Conservation (phyloP, 1,140 invertebrate genomes). For the Micrasema minimum region DNA sequence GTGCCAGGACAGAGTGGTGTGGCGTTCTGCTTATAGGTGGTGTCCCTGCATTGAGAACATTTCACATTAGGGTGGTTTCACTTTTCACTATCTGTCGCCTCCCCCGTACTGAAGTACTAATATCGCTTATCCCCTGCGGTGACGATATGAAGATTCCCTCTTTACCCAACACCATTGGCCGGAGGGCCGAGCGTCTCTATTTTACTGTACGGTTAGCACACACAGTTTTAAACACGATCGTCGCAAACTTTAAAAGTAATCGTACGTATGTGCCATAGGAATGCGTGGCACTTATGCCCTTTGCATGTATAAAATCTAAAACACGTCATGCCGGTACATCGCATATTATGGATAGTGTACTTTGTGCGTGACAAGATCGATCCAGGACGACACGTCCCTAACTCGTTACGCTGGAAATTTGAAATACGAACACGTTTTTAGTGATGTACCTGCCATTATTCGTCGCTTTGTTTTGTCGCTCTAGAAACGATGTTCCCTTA, state of each 20-base stretch:
- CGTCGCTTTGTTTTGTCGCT: neutral
- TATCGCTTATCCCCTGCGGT: constrained; percentile 17
- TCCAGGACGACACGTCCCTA: constrained; percentile 1
- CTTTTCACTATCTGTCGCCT: neutral
- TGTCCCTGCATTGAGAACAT: neutral
- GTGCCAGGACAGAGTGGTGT: neutral
- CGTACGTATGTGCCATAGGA: no score
- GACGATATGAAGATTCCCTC: constrained; percentile 9
- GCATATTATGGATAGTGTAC: neutral
- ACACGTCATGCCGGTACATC: no score
- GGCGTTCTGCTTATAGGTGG: neutral
- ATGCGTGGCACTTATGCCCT: no score
- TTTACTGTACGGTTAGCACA: no score
- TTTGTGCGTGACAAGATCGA: constrained; percentile 12
- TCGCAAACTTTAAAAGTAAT: no score
- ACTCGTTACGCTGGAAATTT: constrained; percentile 2
- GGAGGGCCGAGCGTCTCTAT: neutral
- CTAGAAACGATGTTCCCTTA: no score
- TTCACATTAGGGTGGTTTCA: no score
- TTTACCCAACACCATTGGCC: neutral
- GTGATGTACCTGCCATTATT: neutral
- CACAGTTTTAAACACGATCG: no score
- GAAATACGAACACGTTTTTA: neutral
- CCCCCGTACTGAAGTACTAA: neutral
- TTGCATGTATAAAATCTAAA: no score